Evolutionary conservation across 2,888 invertebrate genomes (phyloP).

Genomic region (Drepanosiphum platanoidis): DNA sequence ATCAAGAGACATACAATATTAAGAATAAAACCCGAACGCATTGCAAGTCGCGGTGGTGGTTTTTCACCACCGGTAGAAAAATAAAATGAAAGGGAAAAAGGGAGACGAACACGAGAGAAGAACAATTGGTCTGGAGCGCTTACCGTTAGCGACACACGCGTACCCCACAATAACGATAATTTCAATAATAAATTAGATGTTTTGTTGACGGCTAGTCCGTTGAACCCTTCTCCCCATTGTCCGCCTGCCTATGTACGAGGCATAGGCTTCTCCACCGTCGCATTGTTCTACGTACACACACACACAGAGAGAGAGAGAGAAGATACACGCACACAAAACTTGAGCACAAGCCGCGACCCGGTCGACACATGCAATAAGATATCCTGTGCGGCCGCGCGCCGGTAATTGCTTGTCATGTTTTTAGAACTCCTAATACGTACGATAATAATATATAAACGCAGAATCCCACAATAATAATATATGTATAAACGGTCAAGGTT

Average conservation of each 20-base stretch:
- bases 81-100: slow-evolving; percentile 27
- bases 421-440: slow-evolving; percentile 12
- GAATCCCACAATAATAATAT: background rate
- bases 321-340: background rate
- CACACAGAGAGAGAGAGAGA: too few relatives aligned
- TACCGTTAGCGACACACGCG: slow-evolving; percentile 58
- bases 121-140: slow-evolving; percentile 36
- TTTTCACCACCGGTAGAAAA: slow-evolving; percentile 7
- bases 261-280: slow-evolving; percentile 15
- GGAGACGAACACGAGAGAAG: slow-evolving; percentile 3
- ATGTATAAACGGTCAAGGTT: slow-evolving; percentile 8
- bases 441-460: slow-evolving; percentile 8
- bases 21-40: background rate
- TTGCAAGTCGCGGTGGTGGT: background rate
- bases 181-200: slow-evolving; percentile 62
- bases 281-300: slow-evolving; percentile 32
- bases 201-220: slow-evolving; percentile 60
- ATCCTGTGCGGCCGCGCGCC: background rate
- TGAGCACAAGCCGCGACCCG: background rate
- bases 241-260: slow-evolving; percentile 19
- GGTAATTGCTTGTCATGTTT: slow-evolving; percentile 30
- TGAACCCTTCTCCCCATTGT: slow-evolving; percentile 59
- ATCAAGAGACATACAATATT: too few relatives aligned
- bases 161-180: slow-evolving; percentile 50
- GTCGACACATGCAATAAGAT: slow-evolving; percentile 36